A percentile compares a stretch with the other conserved stretches of the same genome.
Conservation (phyloP, 2,888 invertebrate genomes). For the Nomada lathburiana region DNA sequence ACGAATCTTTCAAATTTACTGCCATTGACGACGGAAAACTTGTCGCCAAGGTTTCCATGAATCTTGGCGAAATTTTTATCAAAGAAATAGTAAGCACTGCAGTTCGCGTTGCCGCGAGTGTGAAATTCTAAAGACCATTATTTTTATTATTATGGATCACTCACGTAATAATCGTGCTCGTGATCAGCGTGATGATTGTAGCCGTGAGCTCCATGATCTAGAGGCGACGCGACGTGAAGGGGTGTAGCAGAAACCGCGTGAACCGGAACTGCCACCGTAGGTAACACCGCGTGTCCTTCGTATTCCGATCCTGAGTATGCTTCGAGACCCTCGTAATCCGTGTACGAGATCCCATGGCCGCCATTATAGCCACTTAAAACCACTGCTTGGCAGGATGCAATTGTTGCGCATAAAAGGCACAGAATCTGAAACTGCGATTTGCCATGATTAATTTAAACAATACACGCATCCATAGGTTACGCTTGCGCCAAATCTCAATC, state of each 20-base stretch:
- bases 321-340: slow-evolving; percentile 79
- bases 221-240: slow-evolving; percentile 67
- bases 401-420: slow-evolving; percentile 71
- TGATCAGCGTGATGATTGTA: slow-evolving; percentile 73
- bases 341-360: slow-evolving; percentile 77
- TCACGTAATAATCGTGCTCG: slow-evolving; percentile 82
- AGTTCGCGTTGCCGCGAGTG: no score
- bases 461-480: not conserved
- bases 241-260: slow-evolving; percentile 82
- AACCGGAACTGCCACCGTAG: slow-evolving; percentile 81
- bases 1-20: no score
- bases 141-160: slow-evolving; percentile 42
- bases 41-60: no score
- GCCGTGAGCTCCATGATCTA: slow-evolving; percentile 68
- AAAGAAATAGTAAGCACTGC: no score
- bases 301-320: slow-evolving; percentile 74
- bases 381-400: slow-evolving; percentile 76
- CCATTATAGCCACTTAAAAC: slow-evolving; percentile 80
- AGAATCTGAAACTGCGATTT: slow-evolving; percentile 70
- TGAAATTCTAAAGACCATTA: no score
- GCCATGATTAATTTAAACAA: not conserved
- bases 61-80: no score
- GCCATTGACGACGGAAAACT: no score
- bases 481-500: no score
- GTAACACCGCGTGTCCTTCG: slow-evolving; percentile 78